These are phyloP conservation scores for Caenorhabditis becei DNA, from an alignment of 2,888 invertebrate genomes.

Conservation along the genomic window DNA sequence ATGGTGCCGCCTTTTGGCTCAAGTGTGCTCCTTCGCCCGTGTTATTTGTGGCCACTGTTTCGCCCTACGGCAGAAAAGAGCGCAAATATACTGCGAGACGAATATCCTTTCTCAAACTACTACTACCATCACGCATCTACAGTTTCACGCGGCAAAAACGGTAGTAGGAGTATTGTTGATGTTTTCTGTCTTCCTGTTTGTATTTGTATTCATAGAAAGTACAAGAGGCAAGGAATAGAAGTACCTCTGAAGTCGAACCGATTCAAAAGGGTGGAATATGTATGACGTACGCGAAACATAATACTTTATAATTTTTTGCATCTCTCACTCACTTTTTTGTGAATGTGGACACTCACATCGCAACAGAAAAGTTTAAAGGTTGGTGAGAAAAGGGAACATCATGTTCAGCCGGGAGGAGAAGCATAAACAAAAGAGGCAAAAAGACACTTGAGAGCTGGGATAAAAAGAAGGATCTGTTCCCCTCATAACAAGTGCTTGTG, in stretches of 20 bases:
- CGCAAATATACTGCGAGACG: slow-evolving; percentile 33
- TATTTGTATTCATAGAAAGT: neutral
- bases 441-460: slow-evolving; percentile 15
- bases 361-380: no score
- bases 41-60: slow-evolving; percentile 60
- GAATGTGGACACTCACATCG: no score
- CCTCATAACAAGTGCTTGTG: slow-evolving; percentile 13
- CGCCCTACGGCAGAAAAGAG: slow-evolving; percentile 54
- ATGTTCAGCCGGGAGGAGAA: no score
- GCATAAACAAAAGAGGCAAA: slow-evolving; percentile 4
- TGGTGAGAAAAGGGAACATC: no score
- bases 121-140: slow-evolving; percentile 43
- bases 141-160: slow-evolving; percentile 26
- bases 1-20: slow-evolving; percentile 40
- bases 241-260: neutral
- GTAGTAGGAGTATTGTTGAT: slow-evolving; percentile 38
- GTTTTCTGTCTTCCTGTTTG: slow-evolving; percentile 8
- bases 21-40: slow-evolving; percentile 44
- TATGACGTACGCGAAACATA: neutral
- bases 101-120: slow-evolving; percentile 1
- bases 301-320: neutral
- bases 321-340: no score
- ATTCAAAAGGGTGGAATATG: neutral
- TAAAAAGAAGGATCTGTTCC: slow-evolving; percentile 1
- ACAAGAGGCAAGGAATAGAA: neutral